Conservation (phyloP, 2,113 vertebrate genomes). For the Catagonus wagneri region DNA sequence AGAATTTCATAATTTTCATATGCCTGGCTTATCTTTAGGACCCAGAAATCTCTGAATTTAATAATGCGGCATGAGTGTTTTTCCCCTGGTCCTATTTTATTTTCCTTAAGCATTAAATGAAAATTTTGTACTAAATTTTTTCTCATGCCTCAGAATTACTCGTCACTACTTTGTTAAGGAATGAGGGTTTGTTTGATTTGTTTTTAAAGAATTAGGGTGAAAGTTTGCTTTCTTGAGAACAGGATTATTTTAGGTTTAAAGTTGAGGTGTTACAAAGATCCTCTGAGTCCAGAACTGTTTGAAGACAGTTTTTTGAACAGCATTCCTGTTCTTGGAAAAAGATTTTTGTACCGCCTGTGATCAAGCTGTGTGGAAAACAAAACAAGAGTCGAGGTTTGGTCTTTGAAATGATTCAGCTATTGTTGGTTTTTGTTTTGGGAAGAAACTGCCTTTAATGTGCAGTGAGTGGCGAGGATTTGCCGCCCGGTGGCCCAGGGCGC, state of each 20-base stretch:
- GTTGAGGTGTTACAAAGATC: neutral
- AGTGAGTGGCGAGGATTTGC: too few species aligned
- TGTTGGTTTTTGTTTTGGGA: neutral
- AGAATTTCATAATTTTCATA: neutral
- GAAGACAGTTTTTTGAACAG: neutral
- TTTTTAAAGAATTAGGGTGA: neutral
- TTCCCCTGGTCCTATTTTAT: neutral
- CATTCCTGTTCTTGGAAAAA: neutral
- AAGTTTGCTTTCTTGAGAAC: neutral
- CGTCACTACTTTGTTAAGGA: neutral
- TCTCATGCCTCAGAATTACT: neutral
- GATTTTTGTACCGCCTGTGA: neutral
- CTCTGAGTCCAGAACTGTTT: neutral
- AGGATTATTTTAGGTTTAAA: neutral
- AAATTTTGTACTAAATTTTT: neutral
- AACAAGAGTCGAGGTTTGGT: neutral
- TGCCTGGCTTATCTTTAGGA: conserved; percentile 42
- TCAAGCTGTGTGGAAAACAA: neutral
- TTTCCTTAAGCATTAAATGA: conserved; percentile 15
- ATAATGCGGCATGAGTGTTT: neutral
- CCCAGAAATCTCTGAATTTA: conserved; percentile 1
- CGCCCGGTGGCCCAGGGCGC: too few species aligned
- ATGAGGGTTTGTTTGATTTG: neutral
- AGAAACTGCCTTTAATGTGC: neutral
- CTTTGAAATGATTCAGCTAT: neutral